Evolutionary conservation across 2,888 invertebrate genomes (phyloP), one percentile per base, ranked within the genome.

Genomic region (Drosophila nr. medialis): DNA sequence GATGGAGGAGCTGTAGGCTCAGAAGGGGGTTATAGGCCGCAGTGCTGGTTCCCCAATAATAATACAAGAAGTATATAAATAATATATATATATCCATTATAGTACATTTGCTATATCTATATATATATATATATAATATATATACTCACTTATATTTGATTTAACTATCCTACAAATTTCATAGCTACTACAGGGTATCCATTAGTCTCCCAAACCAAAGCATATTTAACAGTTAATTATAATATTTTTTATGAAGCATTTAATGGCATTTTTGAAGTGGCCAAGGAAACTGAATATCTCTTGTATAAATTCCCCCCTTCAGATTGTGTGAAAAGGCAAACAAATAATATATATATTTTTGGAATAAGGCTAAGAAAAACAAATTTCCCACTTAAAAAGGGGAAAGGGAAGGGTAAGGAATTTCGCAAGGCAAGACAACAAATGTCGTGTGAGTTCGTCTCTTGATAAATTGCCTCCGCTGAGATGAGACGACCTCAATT

Each of bases 401-500:
- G 70, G 30, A 30, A 15, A 7, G 27, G 27, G 27, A 27, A 27
- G 27, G 27, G 11, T 11, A 34, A 54, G 65, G 72, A 73, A 80
- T 87, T 89, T 85, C 84, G 85, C 89, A 84, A 89, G 42, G 10
- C 10, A 30, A 30, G 30, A 30, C 30, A 30, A 72, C 49, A 72
- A 80, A 72, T 75, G 72, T 81, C 77, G 64, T 61, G 59, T 55
- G 61, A 56, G 67, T 53, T 58, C n/a, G 60, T 59, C 51, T 62
- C 49, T 72, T 89, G 80, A 85, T 77, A 80, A 89, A 85, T 87
- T 81, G 58, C 72, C 49, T 59, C 49, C 38, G 72, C 65, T 55
- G 63, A 54, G 63, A 54, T 76, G 55, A 78, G 50, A 64, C 84
- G 87, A 81, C 85, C 85, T 74, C 71, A 83, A 83, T 88, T 81